phyloP scores from a whole-genome alignment of 2,888 invertebrate species.

The Amaurobius ferox region DNA sequence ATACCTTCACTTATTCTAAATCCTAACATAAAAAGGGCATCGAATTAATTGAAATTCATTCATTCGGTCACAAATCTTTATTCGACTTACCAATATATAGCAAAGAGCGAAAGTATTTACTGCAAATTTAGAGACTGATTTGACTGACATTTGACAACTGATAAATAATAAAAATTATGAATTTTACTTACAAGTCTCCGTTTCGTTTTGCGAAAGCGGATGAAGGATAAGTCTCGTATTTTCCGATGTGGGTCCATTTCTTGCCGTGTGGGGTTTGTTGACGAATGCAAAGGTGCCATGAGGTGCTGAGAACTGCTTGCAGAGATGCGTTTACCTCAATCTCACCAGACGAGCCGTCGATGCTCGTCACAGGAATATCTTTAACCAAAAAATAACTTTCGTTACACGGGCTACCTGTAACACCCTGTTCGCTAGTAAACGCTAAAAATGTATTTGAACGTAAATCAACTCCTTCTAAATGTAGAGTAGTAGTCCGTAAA shows the following conservation, averaged over 20 bases:
- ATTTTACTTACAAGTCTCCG: slow-evolving; percentile 26
- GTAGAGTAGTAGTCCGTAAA: slow-evolving; percentile 34
- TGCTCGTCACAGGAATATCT: slow-evolving; percentile 38
- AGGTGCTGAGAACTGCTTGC: slow-evolving; percentile 23
- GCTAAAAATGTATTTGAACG: slow-evolving; percentile 41
- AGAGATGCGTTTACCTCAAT: slow-evolving; percentile 38
- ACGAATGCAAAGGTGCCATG: slow-evolving; percentile 58
- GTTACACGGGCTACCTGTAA: slow-evolving; percentile 41
- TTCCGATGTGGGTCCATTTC: slow-evolving; percentile 54
- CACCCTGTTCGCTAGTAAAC: slow-evolving; percentile 49
- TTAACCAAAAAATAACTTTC: slow-evolving; percentile 44
- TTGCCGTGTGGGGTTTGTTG: slow-evolving; percentile 32
- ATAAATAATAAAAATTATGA: background rate
- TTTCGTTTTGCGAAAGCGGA: slow-evolving; percentile 24
- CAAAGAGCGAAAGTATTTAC: too few species aligned
- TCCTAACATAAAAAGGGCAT: too few species aligned
- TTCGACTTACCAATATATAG: too few species aligned
- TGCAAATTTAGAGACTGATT: too few species aligned
- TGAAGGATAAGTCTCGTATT: slow-evolving; percentile 47
- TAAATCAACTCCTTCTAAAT: slow-evolving; percentile 65
- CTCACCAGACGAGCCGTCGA: slow-evolving; percentile 50
- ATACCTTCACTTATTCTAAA: too few species aligned
- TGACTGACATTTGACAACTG: too few species aligned
- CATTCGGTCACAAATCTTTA: too few species aligned
- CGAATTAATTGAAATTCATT: too few species aligned